Evolutionary conservation across 2,113 vertebrate species (phyloP), one percentile per base, ranked within the genome.

Genomic region (Hydrolagus affinis): DNA sequence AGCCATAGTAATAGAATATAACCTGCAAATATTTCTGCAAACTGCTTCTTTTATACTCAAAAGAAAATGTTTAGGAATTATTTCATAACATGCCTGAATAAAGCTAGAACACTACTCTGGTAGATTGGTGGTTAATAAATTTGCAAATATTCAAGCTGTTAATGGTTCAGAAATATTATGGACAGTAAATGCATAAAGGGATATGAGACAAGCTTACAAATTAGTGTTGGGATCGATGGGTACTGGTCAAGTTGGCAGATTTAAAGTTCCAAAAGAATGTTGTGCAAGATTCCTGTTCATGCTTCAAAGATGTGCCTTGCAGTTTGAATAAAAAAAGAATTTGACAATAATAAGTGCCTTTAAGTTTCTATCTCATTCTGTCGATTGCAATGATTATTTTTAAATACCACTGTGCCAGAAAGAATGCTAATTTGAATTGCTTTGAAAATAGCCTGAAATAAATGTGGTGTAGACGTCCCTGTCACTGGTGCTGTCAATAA

Each of bases 21-120:
- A 83, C 21, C 62, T 66, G 30, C 60, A 83, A 17, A 66, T 83
- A 68, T 15, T 14, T 6, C 23, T 11, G 59, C 59, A 28, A 62
- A 80, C 56, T 64, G 56, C 62, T 80, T 64, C 12, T 44, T 60
- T 64, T 80, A 25, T 80, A 80, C 66, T 44, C 25, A 23, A 19
- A 83, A 66, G 78, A 25, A 83, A 83, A 28, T 32, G 14, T 28
- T 66, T 83, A 83, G 78, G 62, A 83, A 66, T 66, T 83, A 44
- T 44, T 44, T 44, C 44, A 44, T 44, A 44, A 44, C 44, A 44
- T 44, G 44, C 1, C 44, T 44, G 44, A 44, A 44, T 44, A 62
- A 68, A 62, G 57, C 62, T 23, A 64, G 0, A 66, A 32, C 23
- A 19, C 8, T 19, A 44, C 32, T 66, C 11, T 25, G 23, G 60